A percentile compares a stretch with the other conserved stretches of the same genome.
phyloP scores from a whole-genome alignment of 2,888 invertebrate species.

The Osmoderma eremita region DNA sequence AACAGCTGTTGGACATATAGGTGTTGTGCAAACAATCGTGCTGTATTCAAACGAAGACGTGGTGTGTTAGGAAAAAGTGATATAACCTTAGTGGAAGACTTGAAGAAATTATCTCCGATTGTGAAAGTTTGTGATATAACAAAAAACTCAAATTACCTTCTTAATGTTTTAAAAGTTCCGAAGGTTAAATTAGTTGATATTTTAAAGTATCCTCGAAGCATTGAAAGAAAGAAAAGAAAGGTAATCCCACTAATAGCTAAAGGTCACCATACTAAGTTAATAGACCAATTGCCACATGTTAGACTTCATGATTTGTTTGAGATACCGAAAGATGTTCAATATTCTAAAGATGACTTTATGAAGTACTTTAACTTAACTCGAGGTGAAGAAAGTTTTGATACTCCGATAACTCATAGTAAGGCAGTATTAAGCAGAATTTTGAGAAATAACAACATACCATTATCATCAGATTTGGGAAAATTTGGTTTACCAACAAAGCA shows the following conservation, averaged over 20 bases:
- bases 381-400: slow-evolving; percentile 9
- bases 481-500: slow-evolving; percentile 44
- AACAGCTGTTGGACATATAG: slow-evolving; percentile 4
- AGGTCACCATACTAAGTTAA: background rate
- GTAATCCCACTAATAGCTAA: background rate
- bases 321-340: slow-evolving; percentile 32
- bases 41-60: slow-evolving; percentile 6
- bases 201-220: background rate
- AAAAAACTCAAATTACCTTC: background rate
- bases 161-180: background rate
- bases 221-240: background rate
- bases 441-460: slow-evolving; percentile 52
- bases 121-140: slow-evolving; percentile 19
- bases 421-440: slow-evolving; percentile 42
- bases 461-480: slow-evolving; percentile 57
- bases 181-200: slow-evolving; percentile 19
- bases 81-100: no score
- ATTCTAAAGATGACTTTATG: slow-evolving; percentile 50
- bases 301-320: slow-evolving; percentile 44
- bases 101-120: slow-evolving; percentile 16
- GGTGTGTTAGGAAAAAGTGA: background rate
- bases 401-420: background rate
- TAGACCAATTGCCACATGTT: slow-evolving; percentile 32
- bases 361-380: slow-evolving; percentile 47
- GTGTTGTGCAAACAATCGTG: slow-evolving; percentile 9